Percentiles rank a stretch among this genome's conserved stretches.
phyloP scores from a whole-genome alignment of 2,113 vertebrate species.

The Phylloscopus trochilus region DNA sequence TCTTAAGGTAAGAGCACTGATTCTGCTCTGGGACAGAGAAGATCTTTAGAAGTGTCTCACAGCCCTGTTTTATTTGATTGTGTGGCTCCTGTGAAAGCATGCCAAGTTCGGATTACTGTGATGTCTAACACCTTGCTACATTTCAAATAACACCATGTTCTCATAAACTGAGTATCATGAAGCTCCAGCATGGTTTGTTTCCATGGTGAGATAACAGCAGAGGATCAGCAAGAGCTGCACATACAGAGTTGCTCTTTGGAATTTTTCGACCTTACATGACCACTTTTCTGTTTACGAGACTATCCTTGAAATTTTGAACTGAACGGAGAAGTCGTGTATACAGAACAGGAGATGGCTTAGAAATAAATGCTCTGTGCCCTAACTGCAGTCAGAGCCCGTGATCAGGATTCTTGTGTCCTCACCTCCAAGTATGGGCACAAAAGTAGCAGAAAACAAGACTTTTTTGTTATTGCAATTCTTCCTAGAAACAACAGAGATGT shows the following conservation, averaged over 20 bases:
- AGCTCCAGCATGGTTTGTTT: constrained; percentile 46
- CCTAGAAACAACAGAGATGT: neutral
- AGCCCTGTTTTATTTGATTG: neutral
- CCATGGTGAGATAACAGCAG: constrained; percentile 29
- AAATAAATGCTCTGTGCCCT: neutral
- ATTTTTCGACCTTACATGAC: constrained; percentile 5
- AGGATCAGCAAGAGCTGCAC: neutral
- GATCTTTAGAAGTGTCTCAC: neutral
- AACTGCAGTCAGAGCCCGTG: neutral
- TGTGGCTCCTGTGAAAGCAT: neutral
- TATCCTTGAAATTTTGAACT: neutral
- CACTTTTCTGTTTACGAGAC: neutral
- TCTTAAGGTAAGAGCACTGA: neutral
- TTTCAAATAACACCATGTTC: constrained; percentile 56
- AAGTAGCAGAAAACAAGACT: neutral
- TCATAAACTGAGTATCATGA: constrained; percentile 25
- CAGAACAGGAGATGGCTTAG: neutral
- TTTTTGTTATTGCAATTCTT: neutral
- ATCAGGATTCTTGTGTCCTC: neutral
- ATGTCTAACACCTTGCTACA: constrained; percentile 44
- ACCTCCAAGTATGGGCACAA: neutral
- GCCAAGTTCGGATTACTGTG: constrained; percentile 31
- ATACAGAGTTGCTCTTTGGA: neutral
- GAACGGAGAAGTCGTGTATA: neutral
- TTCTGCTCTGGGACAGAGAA: neutral